phyloP scores from a whole-genome alignment of 92 coral and sea anemone species.

The Phenganax marumi region DNA sequence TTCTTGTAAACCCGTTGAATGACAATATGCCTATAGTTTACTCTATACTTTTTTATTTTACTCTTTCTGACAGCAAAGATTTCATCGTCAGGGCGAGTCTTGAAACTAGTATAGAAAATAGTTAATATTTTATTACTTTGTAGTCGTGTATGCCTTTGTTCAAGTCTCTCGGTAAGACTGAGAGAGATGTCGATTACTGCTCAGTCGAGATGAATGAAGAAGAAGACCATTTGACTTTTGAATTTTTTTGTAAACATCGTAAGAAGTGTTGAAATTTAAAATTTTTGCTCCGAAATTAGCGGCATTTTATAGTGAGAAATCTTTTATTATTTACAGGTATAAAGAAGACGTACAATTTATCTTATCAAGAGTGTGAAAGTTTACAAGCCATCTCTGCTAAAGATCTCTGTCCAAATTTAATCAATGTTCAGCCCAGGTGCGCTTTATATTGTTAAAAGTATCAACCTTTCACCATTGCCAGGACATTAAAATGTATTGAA shows the following conservation, averaged over 20 bases:
- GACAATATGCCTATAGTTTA: no score
- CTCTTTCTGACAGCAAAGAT: no score
- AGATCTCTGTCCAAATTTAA: constrained; percentile 84
- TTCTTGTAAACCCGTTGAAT: no score
- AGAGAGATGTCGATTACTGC: constrained; percentile 84
- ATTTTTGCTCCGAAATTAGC: no score
- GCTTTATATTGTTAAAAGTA: not conserved
- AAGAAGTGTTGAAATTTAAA: not conserved
- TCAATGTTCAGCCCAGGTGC: constrained; percentile 82
- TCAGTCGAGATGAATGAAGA: constrained; percentile 70
- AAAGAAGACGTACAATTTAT: constrained; percentile 88
- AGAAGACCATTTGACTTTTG: constrained; percentile 76
- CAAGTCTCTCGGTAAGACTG: constrained; percentile 81
- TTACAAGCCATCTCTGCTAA: constrained; percentile 91
- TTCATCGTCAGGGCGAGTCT: no score
- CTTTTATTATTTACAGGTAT: constrained; percentile 60
- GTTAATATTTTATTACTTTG: not conserved
- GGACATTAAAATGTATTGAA: no score
- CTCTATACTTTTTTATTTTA: no score
- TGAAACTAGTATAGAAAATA: no score
- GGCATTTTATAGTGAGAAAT: constrained; percentile 19
- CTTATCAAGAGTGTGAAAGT: constrained; percentile 93
- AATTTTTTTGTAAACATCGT: constrained; percentile 88
- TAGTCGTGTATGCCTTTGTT: constrained; percentile 90
- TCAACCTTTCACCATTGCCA: no score